These are phyloP conservation scores for Neoarius graeffei DNA, from an alignment of 2,113 vertebrate species.

Conservation along the genomic window DNA sequence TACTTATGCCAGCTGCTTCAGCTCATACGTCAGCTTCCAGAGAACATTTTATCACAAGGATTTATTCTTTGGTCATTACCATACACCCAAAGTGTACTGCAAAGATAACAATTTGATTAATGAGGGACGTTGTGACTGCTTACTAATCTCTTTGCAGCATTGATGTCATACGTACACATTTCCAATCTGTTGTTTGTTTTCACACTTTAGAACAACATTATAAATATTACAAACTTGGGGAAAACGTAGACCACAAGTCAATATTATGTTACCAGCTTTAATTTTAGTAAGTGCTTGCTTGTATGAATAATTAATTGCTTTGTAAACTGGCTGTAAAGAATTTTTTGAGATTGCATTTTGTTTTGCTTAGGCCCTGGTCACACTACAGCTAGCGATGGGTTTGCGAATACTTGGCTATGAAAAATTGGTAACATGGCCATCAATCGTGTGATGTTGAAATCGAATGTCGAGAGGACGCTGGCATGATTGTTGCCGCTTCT, in stretches of 20 bases:
- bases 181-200: not conserved
- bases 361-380: not conserved
- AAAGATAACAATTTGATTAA: not conserved
- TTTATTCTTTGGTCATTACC: not conserved
- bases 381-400: no score
- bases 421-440: no score
- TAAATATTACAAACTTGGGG: not conserved
- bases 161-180: not conserved
- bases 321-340: not conserved
- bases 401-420: no score
- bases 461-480: no score
- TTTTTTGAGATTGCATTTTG: not conserved
- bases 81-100: constrained; percentile 8
- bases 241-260: not conserved
- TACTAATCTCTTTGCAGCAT: not conserved
- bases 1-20: not conserved
- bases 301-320: not conserved
- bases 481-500: no score
- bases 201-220: not conserved
- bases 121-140: not conserved
- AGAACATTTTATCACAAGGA: not conserved
- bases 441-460: no score
- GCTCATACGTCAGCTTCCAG: not conserved
- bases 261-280: not conserved
- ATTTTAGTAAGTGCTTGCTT: not conserved